These are phyloP conservation scores for Poecile montanus DNA, from an alignment of 2,797 vertebrate genomes.

Conservation along the genomic window DNA sequence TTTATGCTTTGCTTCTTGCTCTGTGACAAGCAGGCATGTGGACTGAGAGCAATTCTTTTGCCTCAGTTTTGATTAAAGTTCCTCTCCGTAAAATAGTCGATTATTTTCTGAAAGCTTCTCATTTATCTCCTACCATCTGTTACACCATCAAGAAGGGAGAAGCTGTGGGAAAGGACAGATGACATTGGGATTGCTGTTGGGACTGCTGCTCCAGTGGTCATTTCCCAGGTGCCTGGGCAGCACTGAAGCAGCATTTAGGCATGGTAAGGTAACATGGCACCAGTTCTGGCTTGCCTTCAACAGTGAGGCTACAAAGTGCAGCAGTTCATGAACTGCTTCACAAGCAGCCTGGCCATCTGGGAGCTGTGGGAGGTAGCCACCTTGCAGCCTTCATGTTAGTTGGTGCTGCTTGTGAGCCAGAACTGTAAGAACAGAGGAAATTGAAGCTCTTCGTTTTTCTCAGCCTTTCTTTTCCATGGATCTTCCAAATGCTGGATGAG, in stretches of 20 bases:
- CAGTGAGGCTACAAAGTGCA: neutral
- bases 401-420: neutral
- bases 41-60: neutral
- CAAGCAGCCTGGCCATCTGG: conserved; percentile 17
- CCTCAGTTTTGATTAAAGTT: conserved; percentile 27
- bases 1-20: conserved; percentile 6
- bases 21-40: neutral
- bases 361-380: conserved; percentile 35
- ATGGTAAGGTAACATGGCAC: neutral
- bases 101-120: conserved; percentile 20
- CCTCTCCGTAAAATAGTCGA: neutral
- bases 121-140: conserved; percentile 6
- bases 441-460: neutral
- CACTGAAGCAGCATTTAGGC: neutral
- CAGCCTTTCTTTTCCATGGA: neutral
- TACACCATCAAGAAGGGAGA: neutral
- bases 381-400: neutral
- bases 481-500: neutral
- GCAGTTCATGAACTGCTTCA: neutral
- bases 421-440: neutral
- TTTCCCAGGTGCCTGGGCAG: neutral
- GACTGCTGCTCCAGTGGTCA: neutral
- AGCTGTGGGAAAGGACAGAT: neutral
- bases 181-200: neutral
- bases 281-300: neutral